Evolutionary conservation across 2,888 invertebrate species (phyloP).

Genomic region (Pyralis farinalis): DNA sequence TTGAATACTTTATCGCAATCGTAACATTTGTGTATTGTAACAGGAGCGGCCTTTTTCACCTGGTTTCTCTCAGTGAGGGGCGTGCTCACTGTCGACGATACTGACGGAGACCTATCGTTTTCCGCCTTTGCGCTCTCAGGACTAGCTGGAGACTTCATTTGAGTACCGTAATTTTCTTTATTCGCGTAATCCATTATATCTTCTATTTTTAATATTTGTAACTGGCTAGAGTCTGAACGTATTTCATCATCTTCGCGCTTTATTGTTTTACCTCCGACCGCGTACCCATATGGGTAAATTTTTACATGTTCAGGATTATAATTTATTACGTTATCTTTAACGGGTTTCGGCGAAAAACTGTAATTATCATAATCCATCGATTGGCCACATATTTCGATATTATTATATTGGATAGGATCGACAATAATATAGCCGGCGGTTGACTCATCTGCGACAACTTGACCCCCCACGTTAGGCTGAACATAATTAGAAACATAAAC

Average conservation of each 20-base stretch:
- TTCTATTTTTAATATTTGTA: slow-evolving; percentile 70
- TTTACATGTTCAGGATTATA: slow-evolving; percentile 58
- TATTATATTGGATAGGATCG: slow-evolving; percentile 61
- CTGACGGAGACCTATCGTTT: slow-evolving; percentile 59
- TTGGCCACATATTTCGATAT: slow-evolving; percentile 51
- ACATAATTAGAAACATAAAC: slow-evolving; percentile 81
- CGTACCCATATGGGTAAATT: slow-evolving; percentile 59
- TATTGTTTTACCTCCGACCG: slow-evolving; percentile 64
- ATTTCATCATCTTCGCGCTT: slow-evolving; percentile 55
- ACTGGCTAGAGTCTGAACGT: slow-evolving; percentile 51
- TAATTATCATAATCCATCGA: slow-evolving; percentile 56
- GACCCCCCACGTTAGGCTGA: slow-evolving; percentile 90
- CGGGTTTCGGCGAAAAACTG: slow-evolving; percentile 54
- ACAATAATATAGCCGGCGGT: slow-evolving; percentile 72
- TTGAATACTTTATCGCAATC: slow-evolving; percentile 93
- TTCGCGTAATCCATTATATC: slow-evolving; percentile 76
- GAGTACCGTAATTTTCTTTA: slow-evolving; percentile 72
- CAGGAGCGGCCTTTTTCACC: slow-evolving; percentile 48
- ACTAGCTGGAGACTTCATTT: slow-evolving; percentile 73
- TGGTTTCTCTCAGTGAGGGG: slow-evolving; percentile 68
- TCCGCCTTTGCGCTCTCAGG: slow-evolving; percentile 70
- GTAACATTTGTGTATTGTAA: slow-evolving; percentile 84
- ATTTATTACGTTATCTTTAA: slow-evolving; percentile 58
- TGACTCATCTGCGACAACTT: slow-evolving; percentile 78
- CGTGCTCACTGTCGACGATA: slow-evolving; percentile 65